phyloP scores from a whole-genome alignment of 2,797 vertebrate species.

The Chiroxiphia lanceolata region DNA sequence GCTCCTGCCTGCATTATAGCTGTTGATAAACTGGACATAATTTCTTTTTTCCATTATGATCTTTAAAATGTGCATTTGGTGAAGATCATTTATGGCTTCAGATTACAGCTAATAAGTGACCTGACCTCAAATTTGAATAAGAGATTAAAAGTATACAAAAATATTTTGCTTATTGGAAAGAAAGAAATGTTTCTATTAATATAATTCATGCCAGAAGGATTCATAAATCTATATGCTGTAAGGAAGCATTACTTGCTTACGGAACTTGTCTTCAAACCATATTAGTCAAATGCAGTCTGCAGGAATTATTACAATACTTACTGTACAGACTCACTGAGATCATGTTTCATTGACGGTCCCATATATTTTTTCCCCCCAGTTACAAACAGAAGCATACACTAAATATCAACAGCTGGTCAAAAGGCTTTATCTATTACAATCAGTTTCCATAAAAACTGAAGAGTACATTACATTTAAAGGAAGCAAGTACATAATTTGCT shows the following conservation, averaged over 20 bases:
- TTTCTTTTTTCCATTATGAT: slow-evolving; percentile 41
- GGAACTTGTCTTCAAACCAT: slow-evolving; percentile 44
- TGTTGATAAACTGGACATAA: slow-evolving; percentile 31
- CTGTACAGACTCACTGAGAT: slow-evolving; percentile 63
- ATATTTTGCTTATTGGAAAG: slow-evolving; percentile 75
- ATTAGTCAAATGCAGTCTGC: slow-evolving; percentile 46
- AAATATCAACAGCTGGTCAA: slow-evolving; percentile 72
- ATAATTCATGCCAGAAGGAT: slow-evolving; percentile 63
- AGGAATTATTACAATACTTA: slow-evolving; percentile 55
- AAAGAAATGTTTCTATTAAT: slow-evolving; percentile 64
- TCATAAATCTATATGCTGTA: slow-evolving; percentile 62
- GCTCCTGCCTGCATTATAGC: slow-evolving; percentile 58
- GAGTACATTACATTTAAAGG: slow-evolving; percentile 76
- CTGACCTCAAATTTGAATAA: slow-evolving; percentile 69
- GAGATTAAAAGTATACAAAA: slow-evolving; percentile 78
- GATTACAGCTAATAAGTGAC: slow-evolving; percentile 62
- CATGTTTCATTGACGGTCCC: slow-evolving; percentile 54
- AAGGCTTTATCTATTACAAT: slow-evolving; percentile 78
- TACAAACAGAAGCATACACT: slow-evolving; percentile 72
- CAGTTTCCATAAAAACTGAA: slow-evolving; percentile 77
- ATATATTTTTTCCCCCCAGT: background rate
- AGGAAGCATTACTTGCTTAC: slow-evolving; percentile 52
- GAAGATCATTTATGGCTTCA: slow-evolving; percentile 83
- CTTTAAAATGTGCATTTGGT: slow-evolving; percentile 75
- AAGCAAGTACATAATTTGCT: slow-evolving; percentile 88